Base-by-base conservation (phyloP, 1,140 invertebrate genomes). In the Pararge aegeria region DNA sequence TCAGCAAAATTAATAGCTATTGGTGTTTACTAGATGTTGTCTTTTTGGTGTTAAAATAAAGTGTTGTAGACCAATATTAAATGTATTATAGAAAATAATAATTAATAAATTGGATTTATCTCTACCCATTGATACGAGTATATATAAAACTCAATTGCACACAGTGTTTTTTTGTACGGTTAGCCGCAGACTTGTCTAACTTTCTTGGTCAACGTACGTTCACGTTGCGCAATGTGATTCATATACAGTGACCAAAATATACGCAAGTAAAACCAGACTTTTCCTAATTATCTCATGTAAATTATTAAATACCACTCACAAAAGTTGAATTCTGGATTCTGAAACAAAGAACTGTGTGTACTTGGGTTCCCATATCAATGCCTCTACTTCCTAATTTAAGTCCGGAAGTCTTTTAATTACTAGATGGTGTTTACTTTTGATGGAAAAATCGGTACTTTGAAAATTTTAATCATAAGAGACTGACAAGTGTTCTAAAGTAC, bases 401-500 rank as follows among this genome's bases (percentile, higher is more conserved):
- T 27, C 10, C n/a, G 30, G 30, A 34, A 34, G 10, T 34, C 16
- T 42, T 42, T 42, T 42, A 1, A 15, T 42, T 42, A 42, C 38
- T 15, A 42, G 38, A 9, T 16, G 2, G 2, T 12, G 30, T 34
- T 34, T 42, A 42, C 5, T 42, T 42, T 42, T 18, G 38, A 42
- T 15, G 13, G 5, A 42, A 42, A 18, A 46, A 46, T 40, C 10
- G 2, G 38, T 42, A 42, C n/a, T 15, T 20, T 20, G 44, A 21
- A 46, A 46, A 21, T 75, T 78, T 79, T 74, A 79, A 85, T 77
- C 82, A 74, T 80, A 87, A 79, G 83, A 88, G 85, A 88, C 85
- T 88, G 85, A 88, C 54, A 74, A 75, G 83, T 88, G 85, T 88
- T 88, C 85, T 80, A 85, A 82, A 82, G 61, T 78, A n/a, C n/a